phyloP scores from a whole-genome alignment of 1,140 invertebrate genomes.

The Cherax quadricarinatus region DNA sequence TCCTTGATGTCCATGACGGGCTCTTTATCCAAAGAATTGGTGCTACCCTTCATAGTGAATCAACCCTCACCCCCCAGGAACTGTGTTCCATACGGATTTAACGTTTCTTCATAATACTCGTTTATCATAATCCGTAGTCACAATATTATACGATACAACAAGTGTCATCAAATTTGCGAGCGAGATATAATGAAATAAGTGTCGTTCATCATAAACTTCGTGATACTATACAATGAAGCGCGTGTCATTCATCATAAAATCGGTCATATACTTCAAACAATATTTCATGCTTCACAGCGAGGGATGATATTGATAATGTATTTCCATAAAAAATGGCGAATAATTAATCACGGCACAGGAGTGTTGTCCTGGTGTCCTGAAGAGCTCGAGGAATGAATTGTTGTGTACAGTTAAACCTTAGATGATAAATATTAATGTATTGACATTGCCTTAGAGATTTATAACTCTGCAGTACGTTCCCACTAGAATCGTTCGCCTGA shows the following conservation, averaged over 20 bases:
- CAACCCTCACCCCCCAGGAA: no score
- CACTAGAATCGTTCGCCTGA: neutral
- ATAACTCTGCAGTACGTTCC: neutral
- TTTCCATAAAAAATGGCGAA: neutral
- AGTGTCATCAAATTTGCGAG: no score
- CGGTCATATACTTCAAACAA: neutral
- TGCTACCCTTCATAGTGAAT: no score
- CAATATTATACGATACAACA: neutral
- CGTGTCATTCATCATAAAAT: neutral
- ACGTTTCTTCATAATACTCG: no score
- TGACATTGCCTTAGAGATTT: neutral
- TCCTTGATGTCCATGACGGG: no score
- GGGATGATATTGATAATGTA: neutral
- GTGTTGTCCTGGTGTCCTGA: neutral
- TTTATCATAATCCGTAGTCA: no score
- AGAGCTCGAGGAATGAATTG: neutral
- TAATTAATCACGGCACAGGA: neutral
- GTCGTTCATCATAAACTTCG: no score
- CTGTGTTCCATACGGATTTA: no score
- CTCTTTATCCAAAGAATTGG: no score
- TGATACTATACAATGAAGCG: neutral
- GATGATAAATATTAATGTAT: neutral
- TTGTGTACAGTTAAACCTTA: neutral
- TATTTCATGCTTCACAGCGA: neutral
- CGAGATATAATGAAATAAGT: neutral